Percentiles rank a stretch among this genome's conserved stretches.
Conservation (phyloP, 2,797 vertebrate species). For the Buphagus erythrorhynchus region DNA sequence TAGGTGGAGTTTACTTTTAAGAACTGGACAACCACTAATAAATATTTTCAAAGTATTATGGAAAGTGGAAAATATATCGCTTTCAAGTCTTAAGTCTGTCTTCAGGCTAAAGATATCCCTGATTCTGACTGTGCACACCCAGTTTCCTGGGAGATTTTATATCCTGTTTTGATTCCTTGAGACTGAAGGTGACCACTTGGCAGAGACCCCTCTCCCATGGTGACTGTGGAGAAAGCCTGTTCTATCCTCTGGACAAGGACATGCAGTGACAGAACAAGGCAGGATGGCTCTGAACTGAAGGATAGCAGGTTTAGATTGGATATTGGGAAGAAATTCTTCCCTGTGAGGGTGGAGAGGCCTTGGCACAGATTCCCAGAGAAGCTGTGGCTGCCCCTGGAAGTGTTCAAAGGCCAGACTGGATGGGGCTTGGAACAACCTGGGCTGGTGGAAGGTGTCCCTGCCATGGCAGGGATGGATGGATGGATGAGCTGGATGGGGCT, state of each 20-base stretch:
- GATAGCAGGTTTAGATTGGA: background rate
- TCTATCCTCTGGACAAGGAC: background rate
- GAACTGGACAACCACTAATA: background rate
- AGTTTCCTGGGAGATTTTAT: background rate
- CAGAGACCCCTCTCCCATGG: background rate
- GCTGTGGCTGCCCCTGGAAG: background rate
- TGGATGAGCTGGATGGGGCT: too few relatives aligned
- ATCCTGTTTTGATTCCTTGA: background rate
- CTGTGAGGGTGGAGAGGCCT: background rate
- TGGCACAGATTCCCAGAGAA: background rate
- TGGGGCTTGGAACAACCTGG: fast-evolving
- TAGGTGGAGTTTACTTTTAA: background rate
- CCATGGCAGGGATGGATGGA: too few relatives aligned
- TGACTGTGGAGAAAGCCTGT: background rate
- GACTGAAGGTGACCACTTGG: background rate
- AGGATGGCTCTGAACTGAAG: background rate
- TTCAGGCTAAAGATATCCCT: background rate
- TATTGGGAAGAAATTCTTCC: background rate
- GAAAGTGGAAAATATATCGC: background rate
- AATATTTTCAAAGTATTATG: background rate
- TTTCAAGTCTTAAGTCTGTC: background rate
- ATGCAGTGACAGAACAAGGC: background rate
- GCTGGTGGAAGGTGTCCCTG: background rate
- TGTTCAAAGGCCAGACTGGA: background rate
- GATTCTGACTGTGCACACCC: background rate